Base-by-base conservation (phyloP, 2,113 vertebrate genomes). In the Tylochromis polylepis region DNA sequence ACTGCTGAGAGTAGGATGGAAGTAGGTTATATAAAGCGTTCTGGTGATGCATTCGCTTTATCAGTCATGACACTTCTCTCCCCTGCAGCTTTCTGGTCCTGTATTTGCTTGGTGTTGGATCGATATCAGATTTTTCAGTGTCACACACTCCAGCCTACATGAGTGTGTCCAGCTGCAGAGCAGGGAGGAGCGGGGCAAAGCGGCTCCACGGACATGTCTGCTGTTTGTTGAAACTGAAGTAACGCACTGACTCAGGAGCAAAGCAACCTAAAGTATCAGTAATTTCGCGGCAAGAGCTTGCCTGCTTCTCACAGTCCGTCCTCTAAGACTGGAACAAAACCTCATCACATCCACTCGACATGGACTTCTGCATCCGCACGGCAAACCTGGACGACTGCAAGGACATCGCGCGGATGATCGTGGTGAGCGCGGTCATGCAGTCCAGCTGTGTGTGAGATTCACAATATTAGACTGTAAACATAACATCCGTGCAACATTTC, bases 341-440 rank as follows among this genome's bases (percentile, higher is more conserved):
- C 57, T 18, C 67, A 4, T 10, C 56, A 3, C 24, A 34, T 15
- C n/a, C 57, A 6, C n/a, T 4, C 12, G 27, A 22, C 65, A 96
- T 96, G 96, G 95, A 96, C 7, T 96, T 91, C 87, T 84, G 92
- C 1, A 93, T 96, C 83, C 94, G 95, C 1, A 90, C 94, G 0
- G 94, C 95, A 14, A 95, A 87, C 43, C 84, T 95, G 84, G 95
- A 96, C 43, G 96, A 96, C 93, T 96, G 96, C 90, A 96, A 96
- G 91, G 96, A 96, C 85, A 93, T 96, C 72, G 82, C 90, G 51
- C 92, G 96, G 58, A 96, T 96, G 96, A 90, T 95, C 27, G 8
- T 70, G 94, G 96, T 96, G 88, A 96, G 95, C 22, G 11, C 41
- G 41, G 4, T 11, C 22, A 55, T 36, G 55, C 38, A 29, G 60